These are phyloP conservation scores for Sakesphorus luctuosus DNA, from an alignment of 2,113 vertebrate genomes.

Conservation along the genomic window DNA sequence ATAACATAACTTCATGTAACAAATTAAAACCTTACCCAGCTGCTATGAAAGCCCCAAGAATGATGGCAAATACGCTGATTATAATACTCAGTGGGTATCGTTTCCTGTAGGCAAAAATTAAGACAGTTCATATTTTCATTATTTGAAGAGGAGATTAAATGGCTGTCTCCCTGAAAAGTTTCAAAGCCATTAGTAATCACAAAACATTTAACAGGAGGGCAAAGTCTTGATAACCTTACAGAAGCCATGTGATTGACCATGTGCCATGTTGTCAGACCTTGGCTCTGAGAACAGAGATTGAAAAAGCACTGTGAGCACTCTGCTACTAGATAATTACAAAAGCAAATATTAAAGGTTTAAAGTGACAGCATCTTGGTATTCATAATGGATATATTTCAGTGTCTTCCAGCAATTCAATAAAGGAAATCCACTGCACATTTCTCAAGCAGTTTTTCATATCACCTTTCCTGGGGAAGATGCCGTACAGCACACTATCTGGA, in stretches of 20 bases:
- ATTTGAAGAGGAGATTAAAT: neutral
- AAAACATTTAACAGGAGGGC: neutral
- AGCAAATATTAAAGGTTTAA: conserved; percentile 4
- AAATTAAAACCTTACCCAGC: conserved; percentile 83
- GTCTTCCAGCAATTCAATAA: neutral
- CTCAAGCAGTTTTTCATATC: neutral
- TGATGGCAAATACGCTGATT: conserved; percentile 82
- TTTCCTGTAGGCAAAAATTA: conserved; percentile 79
- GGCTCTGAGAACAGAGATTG: neutral
- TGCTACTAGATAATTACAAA: neutral
- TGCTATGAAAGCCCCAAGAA: conserved; percentile 88
- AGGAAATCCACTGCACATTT: neutral
- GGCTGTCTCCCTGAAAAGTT: neutral
- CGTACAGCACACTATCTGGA: neutral
- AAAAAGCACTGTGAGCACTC: neutral
- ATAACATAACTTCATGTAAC: neutral
- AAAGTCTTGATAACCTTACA: neutral
- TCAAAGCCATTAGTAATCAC: neutral
- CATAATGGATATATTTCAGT: neutral
- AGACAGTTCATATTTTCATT: conserved; percentile 9
- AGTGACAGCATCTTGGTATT: neutral
- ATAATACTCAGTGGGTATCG: conserved; percentile 78
- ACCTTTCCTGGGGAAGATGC: neutral
- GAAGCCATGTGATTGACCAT: neutral
- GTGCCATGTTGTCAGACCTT: neutral